Conservation (phyloP, 2,113 vertebrate genomes). For the Campylorhamphus procurvoides region DNA sequence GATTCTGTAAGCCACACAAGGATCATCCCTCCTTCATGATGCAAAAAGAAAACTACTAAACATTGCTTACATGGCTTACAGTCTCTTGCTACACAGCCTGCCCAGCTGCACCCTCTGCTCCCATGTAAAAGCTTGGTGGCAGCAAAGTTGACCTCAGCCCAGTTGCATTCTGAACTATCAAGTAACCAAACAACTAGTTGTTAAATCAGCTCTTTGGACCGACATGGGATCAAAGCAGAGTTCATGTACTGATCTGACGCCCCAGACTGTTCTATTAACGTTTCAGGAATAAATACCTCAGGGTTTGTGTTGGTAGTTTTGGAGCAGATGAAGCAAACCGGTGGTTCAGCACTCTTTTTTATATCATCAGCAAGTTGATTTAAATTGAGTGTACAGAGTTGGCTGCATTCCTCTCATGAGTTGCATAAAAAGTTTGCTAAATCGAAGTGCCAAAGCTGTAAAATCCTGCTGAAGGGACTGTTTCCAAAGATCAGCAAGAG, state of each 20-base stretch:
- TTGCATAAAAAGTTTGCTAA: constrained; percentile 63
- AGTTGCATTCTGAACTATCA: not conserved
- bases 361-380: constrained; percentile 73
- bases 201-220: constrained; percentile 52
- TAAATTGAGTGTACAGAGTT: constrained; percentile 63
- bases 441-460: constrained; percentile 31
- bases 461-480: constrained; percentile 54
- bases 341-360: constrained; percentile 64
- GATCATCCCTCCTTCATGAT: not conserved
- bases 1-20: not conserved
- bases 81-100: not conserved
- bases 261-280: constrained; percentile 40
- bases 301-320: constrained; percentile 57
- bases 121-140: not conserved
- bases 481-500: constrained; percentile 45
- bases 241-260: not conserved
- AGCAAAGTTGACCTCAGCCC: not conserved
- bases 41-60: not conserved
- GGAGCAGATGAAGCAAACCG: constrained; percentile 64
- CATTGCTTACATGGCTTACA: not conserved
- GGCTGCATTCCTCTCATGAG: constrained; percentile 61
- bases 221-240: constrained; percentile 27
- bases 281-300: constrained; percentile 54
- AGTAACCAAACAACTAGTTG: constrained; percentile 20
- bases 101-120: not conserved